Evolutionary conservation across 2,113 vertebrate genomes (phyloP), one percentile per base, ranked within the genome.

Genomic region (Gambusia holbrooki): DNA sequence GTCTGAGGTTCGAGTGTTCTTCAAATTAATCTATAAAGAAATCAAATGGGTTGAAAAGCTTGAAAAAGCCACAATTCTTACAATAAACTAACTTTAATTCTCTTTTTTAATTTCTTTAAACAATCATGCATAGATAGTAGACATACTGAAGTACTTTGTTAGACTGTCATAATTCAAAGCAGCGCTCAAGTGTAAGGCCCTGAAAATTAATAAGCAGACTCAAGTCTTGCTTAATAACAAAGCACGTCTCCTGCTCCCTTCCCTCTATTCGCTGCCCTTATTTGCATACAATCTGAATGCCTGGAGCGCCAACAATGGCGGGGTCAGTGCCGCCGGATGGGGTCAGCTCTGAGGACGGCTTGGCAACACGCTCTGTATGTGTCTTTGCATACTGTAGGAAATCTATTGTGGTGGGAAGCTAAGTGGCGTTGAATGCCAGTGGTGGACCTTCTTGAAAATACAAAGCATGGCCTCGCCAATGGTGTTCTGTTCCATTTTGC

Each of bases 251-350:
- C 22, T 37, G 61, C 67, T 75, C 73, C 68, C 79, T 72, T 30
- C 82, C 78, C 82, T 81, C 86, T 79, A 51, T 80, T 79, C 70
- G 51, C 82, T 71, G 85, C 77, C 82, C 90, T 90, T 92, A 93
- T 95, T 94, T 93, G 92, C 92, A 94, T 94, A 93, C 89, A 92
- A 94, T 95, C 93, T 93, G 93, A 93, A 94, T 94, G 93, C 93
- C 81, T 88, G 87, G 91, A 90, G 84, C 84, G 42, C 77, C 86
- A 68, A 90, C 93, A 94, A 94, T 91, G 88, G 85, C 66, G 89
- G 84, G 94, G 93, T 94, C 94, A 93, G 72, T 86, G 85, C 83
- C 73, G 84, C 85, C 76, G 91, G 91, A 92, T 90, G 87, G 88
- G 92, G 92, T 92, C 90, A 91, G 81, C 82, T 86, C 88, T 86